A percentile compares a stretch with the other conserved stretches of the same genome.
Conservation (phyloP, 2,888 invertebrate genomes). For the Scaptomyza caliginosa region DNA sequence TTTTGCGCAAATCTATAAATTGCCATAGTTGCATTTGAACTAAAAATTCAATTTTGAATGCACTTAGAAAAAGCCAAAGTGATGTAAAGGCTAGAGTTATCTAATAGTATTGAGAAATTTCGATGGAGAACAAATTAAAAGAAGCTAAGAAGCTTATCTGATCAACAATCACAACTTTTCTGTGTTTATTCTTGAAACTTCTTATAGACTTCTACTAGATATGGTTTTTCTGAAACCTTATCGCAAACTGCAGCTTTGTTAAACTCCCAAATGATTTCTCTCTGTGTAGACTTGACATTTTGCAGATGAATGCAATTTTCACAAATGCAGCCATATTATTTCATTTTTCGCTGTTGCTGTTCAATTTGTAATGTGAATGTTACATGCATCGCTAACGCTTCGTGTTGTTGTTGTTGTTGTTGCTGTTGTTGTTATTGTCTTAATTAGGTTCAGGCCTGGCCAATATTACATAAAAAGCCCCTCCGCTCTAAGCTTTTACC, state of each 20-base stretch:
- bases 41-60: slow-evolving; percentile 30
- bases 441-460: slow-evolving; percentile 56
- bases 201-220: no score
- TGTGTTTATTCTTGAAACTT: no score
- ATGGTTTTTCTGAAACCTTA: no score
- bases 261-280: slow-evolving; percentile 34
- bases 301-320: slow-evolving; percentile 64
- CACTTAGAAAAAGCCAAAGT: slow-evolving; percentile 36
- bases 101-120: no score
- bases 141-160: no score
- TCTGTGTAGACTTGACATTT: slow-evolving; percentile 61
- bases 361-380: slow-evolving; percentile 32
- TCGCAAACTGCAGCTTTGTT: no score
- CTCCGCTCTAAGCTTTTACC: not conserved
- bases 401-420: slow-evolving; percentile 13
- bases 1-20: slow-evolving; percentile 41
- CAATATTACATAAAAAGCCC: slow-evolving; percentile 50
- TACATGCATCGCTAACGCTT: slow-evolving; percentile 9
- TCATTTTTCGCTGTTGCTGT: slow-evolving; percentile 22
- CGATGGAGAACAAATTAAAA: not conserved
- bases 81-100: no score
- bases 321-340: slow-evolving; percentile 47
- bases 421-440: slow-evolving; percentile 37
- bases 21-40: slow-evolving; percentile 30
- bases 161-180: no score